Evolutionary conservation across 2,113 vertebrate species (phyloP), one percentile per base, ranked within the genome.

Genomic region (Anguilla rostrata): DNA sequence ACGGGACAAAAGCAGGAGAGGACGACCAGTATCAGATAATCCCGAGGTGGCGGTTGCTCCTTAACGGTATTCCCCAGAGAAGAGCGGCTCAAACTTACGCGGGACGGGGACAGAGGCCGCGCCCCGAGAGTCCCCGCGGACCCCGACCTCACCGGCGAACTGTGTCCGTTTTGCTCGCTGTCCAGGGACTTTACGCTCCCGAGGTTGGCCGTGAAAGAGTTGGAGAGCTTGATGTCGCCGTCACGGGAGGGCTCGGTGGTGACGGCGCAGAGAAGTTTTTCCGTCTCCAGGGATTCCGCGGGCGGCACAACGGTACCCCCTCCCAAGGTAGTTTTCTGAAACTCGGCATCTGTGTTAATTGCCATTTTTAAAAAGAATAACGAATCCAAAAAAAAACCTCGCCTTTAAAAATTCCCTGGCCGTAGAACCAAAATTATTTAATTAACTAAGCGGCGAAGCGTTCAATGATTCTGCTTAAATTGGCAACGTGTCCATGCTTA

Each of bases 1-100:
- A 96, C 96, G 0, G 96, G 97, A 90, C 98, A 99, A 93, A 99
- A 97, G 88, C 98, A 99, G 81, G 98, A 96, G 88, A 97, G 80
- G 79, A 98, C 95, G 79, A 98, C 97, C 63, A 99, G 94, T 92
- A 97, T 92, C 86, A 99, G 96, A 90, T 97, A 99, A 88, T 94
- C 97, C 83, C 87, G 91, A 4, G 98, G 97, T 7, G 86, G 92
- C 81, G 94, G 90, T 20, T 92, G 92, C 26, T 95, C 95, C 86
- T 92, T 93, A 29, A 92, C 91, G 88, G 92, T 88, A 71, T 96
- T 97, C 81, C 91, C 91, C 4, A 95, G 93, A 87, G 97, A 97
- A 75, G 97, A 95, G 0, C 95, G 93, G 46, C 95, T 94, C 57
- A 96, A 93, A 92, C 96, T 97, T 88, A 94, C 91, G 41, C 95